Evolutionary conservation across 1,140 invertebrate species (phyloP).

Genomic region (Cotesia vestalis): DNA sequence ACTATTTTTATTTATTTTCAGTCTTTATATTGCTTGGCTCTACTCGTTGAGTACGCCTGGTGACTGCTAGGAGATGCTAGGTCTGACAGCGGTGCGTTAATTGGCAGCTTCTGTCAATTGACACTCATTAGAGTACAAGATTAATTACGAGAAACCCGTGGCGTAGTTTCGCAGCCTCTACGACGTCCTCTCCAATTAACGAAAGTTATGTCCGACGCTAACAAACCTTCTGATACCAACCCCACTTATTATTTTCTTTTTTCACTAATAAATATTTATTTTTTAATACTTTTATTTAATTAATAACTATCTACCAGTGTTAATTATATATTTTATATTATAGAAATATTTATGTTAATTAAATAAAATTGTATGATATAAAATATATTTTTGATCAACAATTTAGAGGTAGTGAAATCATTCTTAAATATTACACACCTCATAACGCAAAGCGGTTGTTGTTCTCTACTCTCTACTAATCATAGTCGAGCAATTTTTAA

Average conservation of each 20-base stretch:
- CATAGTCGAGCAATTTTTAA: no score
- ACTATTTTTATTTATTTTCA: not conserved
- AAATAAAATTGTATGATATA: no score
- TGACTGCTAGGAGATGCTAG: constrained; percentile 39
- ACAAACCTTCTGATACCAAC: constrained; percentile 52
- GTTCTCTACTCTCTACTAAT: no score
- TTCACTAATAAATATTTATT: not conserved
- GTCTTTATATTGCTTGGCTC: not conserved
- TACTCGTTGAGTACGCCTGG: constrained; percentile 14
- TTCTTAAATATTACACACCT: no score
- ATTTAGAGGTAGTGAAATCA: no score
- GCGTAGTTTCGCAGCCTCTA: constrained; percentile 3
- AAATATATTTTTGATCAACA: no score
- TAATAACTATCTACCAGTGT: no score
- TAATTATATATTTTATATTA: no score
- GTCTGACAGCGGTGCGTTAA: constrained; percentile 55
- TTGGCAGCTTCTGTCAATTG: constrained; percentile 62
- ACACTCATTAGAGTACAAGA: constrained; percentile 62
- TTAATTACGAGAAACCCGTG: constrained; percentile 53
- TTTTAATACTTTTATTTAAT: no score
- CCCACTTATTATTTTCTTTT: constrained; percentile 6
- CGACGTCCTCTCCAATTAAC: constrained; percentile 58
- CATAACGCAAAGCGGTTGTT: no score
- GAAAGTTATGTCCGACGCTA: constrained; percentile 60
- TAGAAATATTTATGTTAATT: no score